These are phyloP conservation scores for Tonatia bakeri DNA, from an alignment of 2,113 vertebrate genomes.

Conservation along the genomic window DNA sequence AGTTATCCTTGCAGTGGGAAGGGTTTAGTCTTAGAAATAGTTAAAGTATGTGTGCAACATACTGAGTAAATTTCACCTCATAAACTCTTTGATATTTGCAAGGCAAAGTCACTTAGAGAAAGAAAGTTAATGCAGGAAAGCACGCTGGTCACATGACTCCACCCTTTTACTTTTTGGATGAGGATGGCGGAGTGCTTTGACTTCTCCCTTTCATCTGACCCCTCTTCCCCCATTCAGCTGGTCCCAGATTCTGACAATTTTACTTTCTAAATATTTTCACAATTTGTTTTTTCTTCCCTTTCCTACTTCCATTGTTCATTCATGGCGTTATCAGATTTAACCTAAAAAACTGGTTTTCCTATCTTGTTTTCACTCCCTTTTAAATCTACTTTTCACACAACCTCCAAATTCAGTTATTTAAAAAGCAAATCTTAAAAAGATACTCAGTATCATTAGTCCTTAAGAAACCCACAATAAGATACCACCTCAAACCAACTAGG, in stretches of 20 bases:
- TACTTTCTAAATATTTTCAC: not conserved
- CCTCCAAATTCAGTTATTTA: conserved; percentile 1
- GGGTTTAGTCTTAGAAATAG: not conserved
- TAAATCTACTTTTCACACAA: not conserved
- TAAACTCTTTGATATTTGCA: conserved; percentile 29
- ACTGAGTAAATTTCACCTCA: conserved; percentile 38
- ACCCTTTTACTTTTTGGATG: not conserved
- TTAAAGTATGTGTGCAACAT: not conserved
- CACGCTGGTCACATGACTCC: not conserved
- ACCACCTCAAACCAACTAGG: not conserved
- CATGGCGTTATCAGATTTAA: not conserved
- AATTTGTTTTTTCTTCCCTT: not conserved
- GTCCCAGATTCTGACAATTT: not conserved
- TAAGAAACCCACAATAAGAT: not conserved
- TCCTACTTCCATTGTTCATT: not conserved
- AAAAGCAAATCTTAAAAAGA: not conserved
- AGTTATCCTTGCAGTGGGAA: not conserved
- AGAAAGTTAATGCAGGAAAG: not conserved
- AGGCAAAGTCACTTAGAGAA: not conserved
- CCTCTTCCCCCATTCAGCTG: not conserved
- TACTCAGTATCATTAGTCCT: not conserved
- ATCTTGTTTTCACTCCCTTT: not conserved
- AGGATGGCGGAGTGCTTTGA: not conserved
- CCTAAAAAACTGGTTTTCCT: not conserved
- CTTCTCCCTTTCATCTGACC: not conserved